phyloP scores from a whole-genome alignment of 2,888 invertebrate species.

The Lasioglossum villosulum region DNA sequence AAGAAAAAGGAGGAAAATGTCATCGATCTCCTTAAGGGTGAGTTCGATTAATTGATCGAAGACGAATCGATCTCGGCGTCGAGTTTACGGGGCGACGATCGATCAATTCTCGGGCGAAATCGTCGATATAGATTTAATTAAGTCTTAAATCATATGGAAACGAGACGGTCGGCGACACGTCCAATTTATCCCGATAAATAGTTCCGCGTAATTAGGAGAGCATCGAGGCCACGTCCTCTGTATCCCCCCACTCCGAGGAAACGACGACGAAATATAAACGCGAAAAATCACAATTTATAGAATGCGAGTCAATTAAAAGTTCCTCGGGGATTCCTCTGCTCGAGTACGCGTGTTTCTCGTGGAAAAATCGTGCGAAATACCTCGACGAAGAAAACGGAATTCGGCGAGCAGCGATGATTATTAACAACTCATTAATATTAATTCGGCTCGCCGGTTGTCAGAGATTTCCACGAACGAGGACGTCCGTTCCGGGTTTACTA shows the following conservation, averaged over 20 bases:
- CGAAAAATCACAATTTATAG: constrained; percentile 37
- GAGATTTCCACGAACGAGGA: constrained; percentile 26
- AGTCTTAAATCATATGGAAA: constrained; percentile 34
- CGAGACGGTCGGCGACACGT: neutral
- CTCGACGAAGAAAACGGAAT: neutral
- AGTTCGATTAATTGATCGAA: neutral
- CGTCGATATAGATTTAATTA: constrained; percentile 32
- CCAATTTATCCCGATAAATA: constrained; percentile 39
- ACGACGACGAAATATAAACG: neutral
- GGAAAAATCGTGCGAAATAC: neutral
- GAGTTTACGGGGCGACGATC: neutral
- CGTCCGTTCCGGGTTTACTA: constrained; percentile 35
- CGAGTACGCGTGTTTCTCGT: too few relatives aligned
- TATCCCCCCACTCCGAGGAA: neutral
- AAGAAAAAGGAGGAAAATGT: neutral
- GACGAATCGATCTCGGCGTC: neutral
- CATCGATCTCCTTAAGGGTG: neutral
- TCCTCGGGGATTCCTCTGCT: constrained; percentile 1
- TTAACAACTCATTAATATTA: constrained; percentile 58
- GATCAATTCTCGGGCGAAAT: constrained; percentile 13
- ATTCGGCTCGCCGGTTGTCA: constrained; percentile 23
- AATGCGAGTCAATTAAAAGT: constrained; percentile 51
- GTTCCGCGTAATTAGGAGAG: constrained; percentile 34
- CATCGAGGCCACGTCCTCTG: neutral
- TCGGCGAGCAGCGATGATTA: constrained; percentile 41